Evolutionary conservation across 2,888 invertebrate genomes (phyloP).

Genomic region (Selenia dentaria): DNA sequence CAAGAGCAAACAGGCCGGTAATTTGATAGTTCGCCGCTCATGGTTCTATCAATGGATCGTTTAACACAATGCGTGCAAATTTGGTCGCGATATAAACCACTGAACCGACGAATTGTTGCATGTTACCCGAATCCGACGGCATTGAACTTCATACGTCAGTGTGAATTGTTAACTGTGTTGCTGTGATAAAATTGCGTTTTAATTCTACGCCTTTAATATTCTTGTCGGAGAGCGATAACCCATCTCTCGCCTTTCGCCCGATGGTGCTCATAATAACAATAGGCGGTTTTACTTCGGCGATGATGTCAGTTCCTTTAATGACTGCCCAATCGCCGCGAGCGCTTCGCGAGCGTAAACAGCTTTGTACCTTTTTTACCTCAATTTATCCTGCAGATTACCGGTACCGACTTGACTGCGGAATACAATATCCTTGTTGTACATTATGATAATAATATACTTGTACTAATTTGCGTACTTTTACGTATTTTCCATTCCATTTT

Average conservation of each 20-base stretch:
- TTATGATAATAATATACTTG: too few species aligned
- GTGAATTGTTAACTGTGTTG: conserved; percentile 47
- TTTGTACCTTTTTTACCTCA: conserved; percentile 48
- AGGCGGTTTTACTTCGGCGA: conserved; percentile 67
- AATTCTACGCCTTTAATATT: conserved; percentile 51
- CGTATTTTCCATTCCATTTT: too few species aligned
- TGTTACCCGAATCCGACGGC: conserved; percentile 61
- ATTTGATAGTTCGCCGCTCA: conserved; percentile 35
- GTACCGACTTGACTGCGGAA: too few species aligned
- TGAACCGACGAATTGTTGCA: conserved; percentile 60
- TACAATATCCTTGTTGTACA: too few species aligned
- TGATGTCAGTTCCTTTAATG: conserved; percentile 81
- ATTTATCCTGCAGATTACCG: conserved; percentile 44
- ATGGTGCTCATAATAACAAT: conserved; percentile 69
- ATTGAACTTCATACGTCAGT: conserved; percentile 67
- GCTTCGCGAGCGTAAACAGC: conserved; percentile 63
- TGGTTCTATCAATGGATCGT: conserved; percentile 55
- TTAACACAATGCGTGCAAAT: conserved; percentile 67
- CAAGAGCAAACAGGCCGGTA: conserved; percentile 26
- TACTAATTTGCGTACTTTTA: too few species aligned
- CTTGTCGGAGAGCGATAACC: conserved; percentile 61
- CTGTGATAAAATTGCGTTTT: conserved; percentile 47
- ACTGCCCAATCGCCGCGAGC: conserved; percentile 59
- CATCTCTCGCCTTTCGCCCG: conserved; percentile 67
- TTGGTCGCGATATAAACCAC: conserved; percentile 62